phyloP scores from a whole-genome alignment of 2,113 vertebrate genomes.

The Salvelinus fontinalis region DNA sequence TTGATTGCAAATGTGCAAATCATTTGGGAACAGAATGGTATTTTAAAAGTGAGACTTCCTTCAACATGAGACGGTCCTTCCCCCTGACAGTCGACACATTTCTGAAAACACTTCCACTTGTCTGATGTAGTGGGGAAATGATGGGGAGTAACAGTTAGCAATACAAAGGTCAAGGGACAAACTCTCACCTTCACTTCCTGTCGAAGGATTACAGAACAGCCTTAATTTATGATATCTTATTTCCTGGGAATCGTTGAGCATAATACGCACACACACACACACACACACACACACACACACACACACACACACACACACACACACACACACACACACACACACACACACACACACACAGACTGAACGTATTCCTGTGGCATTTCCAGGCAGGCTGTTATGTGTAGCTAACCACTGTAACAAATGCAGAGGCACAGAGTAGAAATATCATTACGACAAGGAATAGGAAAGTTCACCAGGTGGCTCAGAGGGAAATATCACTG shows the following conservation, averaged over 20 bases:
- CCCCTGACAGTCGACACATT: slow-evolving; percentile 25
- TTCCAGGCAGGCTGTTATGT: not conserved
- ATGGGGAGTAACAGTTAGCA: slow-evolving; percentile 23
- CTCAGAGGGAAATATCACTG: not conserved
- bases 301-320: slow-evolving; percentile 9
- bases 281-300: slow-evolving; percentile 9
- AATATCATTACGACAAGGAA: not conserved
- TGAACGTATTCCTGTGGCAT: not conserved
- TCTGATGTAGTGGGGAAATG: slow-evolving; percentile 14
- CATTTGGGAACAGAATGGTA: slow-evolving; percentile 23
- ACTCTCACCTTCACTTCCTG: slow-evolving; percentile 1
- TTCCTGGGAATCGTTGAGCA: slow-evolving; percentile 11
- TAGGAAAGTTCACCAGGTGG: not conserved
- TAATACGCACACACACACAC: not conserved
- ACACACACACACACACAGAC: slow-evolving; percentile 13
- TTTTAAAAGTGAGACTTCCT: slow-evolving; percentile 10
- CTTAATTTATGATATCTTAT: slow-evolving; percentile 19
- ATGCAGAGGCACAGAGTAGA: not conserved
- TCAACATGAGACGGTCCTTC: not conserved
- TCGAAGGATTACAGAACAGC: too few species aligned
- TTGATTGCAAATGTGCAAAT: slow-evolving; percentile 38
- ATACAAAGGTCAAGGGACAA: slow-evolving; percentile 45
- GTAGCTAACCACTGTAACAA: not conserved
- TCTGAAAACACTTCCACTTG: slow-evolving; percentile 15
- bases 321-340: slow-evolving; percentile 9